phyloP scores from a whole-genome alignment of 1,140 invertebrate genomes.

The Drosophila nannoptera region DNA sequence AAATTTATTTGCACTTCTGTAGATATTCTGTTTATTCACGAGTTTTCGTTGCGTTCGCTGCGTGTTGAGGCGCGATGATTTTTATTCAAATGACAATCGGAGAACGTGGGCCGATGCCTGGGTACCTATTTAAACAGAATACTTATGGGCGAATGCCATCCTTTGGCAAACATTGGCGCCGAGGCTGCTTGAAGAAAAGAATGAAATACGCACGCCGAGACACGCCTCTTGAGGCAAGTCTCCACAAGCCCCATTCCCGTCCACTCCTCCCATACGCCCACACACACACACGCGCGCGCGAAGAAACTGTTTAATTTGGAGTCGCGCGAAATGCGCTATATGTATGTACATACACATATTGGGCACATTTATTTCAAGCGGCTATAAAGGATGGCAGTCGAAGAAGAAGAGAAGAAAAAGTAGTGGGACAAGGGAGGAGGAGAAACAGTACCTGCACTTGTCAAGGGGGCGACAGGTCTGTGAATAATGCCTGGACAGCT shows the following conservation, averaged over 20 bases:
- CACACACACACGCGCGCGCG: neutral
- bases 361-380: slow-evolving; percentile 11
- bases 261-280: neutral
- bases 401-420: neutral
- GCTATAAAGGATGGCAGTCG: neutral
- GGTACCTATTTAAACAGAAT: slow-evolving; percentile 75
- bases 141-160: slow-evolving; percentile 72
- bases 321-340: slow-evolving; percentile 52
- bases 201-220: slow-evolving; percentile 38
- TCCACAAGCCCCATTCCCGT: neutral
- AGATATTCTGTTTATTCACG: slow-evolving; percentile 73
- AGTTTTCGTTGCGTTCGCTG: slow-evolving; percentile 57
- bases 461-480: slow-evolving; percentile 23
- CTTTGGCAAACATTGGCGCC: slow-evolving; percentile 67
- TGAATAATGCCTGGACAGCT: slow-evolving; percentile 43
- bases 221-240: slow-evolving; percentile 19
- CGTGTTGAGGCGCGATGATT: slow-evolving; percentile 38
- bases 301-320: slow-evolving; percentile 43
- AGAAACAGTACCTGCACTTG: slow-evolving; percentile 27
- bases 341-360: slow-evolving; percentile 27
- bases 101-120: slow-evolving; percentile 36
- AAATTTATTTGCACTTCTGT: slow-evolving; percentile 69
- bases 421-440: neutral
- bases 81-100: slow-evolving; percentile 44
- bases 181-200: slow-evolving; percentile 38